Evolutionary conservation across 2,797 vertebrate species (phyloP), one percentile per base, ranked within the genome.

Genomic region (Prionace glauca): DNA sequence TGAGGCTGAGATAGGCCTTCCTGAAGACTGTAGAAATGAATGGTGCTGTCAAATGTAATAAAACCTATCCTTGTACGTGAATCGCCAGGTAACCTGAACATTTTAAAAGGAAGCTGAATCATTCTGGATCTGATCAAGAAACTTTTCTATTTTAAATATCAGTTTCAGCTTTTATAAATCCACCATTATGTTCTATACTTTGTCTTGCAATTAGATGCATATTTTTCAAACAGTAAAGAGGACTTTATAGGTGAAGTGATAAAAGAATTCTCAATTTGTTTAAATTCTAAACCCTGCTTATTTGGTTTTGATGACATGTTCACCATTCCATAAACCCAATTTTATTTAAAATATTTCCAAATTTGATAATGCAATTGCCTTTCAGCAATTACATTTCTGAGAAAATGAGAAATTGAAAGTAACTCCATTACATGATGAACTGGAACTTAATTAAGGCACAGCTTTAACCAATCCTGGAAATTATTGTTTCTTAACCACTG

Each of bases 21-120:
- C 97, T 99, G 99, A 96, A 99, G 98, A 97, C 99, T 99, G 97
- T 99, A 99, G 98, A 99, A 99, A 97, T 99, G 99, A 97, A 99
- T 98, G 97, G 98, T 99, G 97, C 99, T 99, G 97, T 99, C 99
- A 96, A 99, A 99, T 0, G 99, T 99, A 97, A 99, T 98, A 97
- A 99, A 99, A 96, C 99, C 99, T 77, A 99, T 98, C 97, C 99
- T 99, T 96, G 98, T 99, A 97, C 99, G 98, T 2, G 99, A 98
- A 97, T 99, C 99, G 96, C 99, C 99, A 96, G 99, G 99, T 97
- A 99, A 98, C 97, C 99, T 99, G 96, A 96, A 97, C 97, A 96
- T 67, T 92, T 29, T 8, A 92, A 67, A 72, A 94, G 20, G n/a
- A 60, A 95, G 24, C 41, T 0, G 62, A 94, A 65, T 41, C n/a